phyloP scores from a whole-genome alignment of 1,140 invertebrate species.

The Cheumatopsyche charites region DNA sequence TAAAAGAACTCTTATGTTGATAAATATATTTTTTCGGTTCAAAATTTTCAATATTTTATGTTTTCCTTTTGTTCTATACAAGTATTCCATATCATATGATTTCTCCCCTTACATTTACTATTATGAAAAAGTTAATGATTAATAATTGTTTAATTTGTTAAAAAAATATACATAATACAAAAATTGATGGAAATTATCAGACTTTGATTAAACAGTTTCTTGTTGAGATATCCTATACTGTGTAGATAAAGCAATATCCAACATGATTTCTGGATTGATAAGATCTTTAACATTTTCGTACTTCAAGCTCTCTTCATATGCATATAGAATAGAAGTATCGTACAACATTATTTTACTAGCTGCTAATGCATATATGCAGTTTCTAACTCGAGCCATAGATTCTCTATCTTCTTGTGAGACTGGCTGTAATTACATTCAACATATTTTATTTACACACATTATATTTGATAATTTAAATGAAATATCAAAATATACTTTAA shows the following conservation, averaged over 20 bases:
- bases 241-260: conserved; percentile 76
- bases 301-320: conserved; percentile 88
- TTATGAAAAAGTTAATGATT: too few species aligned
- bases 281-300: conserved; percentile 79
- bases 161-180: too few species aligned
- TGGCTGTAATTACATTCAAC: conserved; percentile 62
- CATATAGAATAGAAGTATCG: conserved; percentile 90
- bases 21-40: too few species aligned
- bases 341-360: conserved; percentile 87
- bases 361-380: conserved; percentile 86
- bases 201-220: conserved; percentile 11
- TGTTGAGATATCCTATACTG: conserved; percentile 64
- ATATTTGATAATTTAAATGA: neutral
- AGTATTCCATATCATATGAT: too few species aligned
- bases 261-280: conserved; percentile 79
- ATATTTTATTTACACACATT: conserved; percentile 2
- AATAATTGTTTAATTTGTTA: too few species aligned
- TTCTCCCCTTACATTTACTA: too few species aligned
- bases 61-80: too few species aligned
- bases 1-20: too few species aligned
- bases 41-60: too few species aligned
- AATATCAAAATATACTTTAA: conserved; percentile 62
- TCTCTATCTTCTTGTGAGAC: conserved; percentile 76
- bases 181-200: too few species aligned
- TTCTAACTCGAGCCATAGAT: conserved; percentile 84